Base-by-base conservation (phyloP, 2,113 vertebrate genomes). In the Pogonocichla stellata region DNA sequence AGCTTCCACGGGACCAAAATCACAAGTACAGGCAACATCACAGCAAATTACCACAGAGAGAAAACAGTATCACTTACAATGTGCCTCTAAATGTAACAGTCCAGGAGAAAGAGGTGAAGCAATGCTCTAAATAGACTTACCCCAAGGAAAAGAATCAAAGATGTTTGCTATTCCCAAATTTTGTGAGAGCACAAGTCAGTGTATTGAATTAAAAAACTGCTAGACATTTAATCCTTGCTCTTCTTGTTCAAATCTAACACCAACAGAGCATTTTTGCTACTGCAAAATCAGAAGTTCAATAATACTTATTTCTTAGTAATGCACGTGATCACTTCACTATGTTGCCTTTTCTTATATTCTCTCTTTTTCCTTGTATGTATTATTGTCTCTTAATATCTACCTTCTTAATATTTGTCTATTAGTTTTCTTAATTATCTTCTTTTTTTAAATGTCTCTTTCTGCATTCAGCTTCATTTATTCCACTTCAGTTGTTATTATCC, bases 31-130 rank as follows among this genome's bases (percentile, higher is more conserved):
- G 11, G 43, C 8, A 71, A 43, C 14, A 62, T 6, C 25, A 64
- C 23, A 71, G 47, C 10, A 64, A 85, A 51, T 42, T 33, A 38
- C 7, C 14, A 47, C 33, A 47, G 19, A 84, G n/a, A 70, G 4
- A 33, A 26, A 26, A 22, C 19, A 61, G 5, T 9, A 28, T 2
- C 0, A 2, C 11, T 51, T 71, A 33, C 6, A 67, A 6, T 9
- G 31, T 8, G 2, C 7, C 9, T 75, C 9, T 60, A 62, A 69
- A 38, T 70, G 12, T 14, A 61, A 15, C 8, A 40, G 9, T 10
- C 22, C 8, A 24, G 28, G 33, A 84, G 8, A 60, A 25, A 66
- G 8, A 58, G 17, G 53, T 17, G 65, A 65, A 57, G 1, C 12
- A 62, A 19, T 29, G 10, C 4, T 53, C 31, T 61, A 25, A 26